A percentile compares a stretch with the other conserved stretches of the same genome.
These are phyloP conservation scores for Harlomillsia oculata DNA, from an alignment of 1,140 invertebrate genomes.

Conservation along the genomic window DNA sequence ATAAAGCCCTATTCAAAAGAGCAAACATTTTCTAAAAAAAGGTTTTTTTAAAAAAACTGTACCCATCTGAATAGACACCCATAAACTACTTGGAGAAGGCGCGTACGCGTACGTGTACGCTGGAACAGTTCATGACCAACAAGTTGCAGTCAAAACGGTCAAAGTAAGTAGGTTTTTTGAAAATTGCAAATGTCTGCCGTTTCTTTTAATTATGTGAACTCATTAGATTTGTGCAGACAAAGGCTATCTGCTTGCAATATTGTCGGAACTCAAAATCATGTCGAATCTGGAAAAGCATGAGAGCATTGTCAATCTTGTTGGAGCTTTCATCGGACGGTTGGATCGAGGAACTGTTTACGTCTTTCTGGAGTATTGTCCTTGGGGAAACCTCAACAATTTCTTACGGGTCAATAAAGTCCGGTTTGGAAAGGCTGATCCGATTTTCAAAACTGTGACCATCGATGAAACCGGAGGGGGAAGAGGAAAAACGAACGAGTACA, in stretches of 20 bases:
- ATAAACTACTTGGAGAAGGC: neutral
- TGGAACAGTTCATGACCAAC: neutral
- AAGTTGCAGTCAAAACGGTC: neutral
- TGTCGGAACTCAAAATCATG: slow-evolving; percentile 5
- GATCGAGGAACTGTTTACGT: slow-evolving; percentile 2
- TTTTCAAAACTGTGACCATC: too few species aligned
- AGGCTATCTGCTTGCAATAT: neutral
- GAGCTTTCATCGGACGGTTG: neutral
- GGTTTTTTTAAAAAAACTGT: too few species aligned
- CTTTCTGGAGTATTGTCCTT: slow-evolving; percentile 9
- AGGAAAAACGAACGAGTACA: too few species aligned
- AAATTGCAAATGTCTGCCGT: too few species aligned
- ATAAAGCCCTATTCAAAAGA: neutral
- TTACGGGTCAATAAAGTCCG: neutral
- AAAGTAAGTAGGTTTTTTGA: neutral
- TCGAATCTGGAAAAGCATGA: slow-evolving; percentile 5
- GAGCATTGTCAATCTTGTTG: neutral
- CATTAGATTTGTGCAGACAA: too few species aligned
- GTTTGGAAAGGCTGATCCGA: neutral
- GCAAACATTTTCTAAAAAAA: neutral
- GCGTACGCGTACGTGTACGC: neutral
- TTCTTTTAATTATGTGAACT: too few species aligned
- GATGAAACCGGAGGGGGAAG: too few species aligned
- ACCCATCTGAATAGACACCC: neutral
- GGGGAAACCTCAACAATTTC: slow-evolving; percentile 6